Conservation (phyloP, 2,888 invertebrate species). For the Bugulina stolonifera region DNA sequence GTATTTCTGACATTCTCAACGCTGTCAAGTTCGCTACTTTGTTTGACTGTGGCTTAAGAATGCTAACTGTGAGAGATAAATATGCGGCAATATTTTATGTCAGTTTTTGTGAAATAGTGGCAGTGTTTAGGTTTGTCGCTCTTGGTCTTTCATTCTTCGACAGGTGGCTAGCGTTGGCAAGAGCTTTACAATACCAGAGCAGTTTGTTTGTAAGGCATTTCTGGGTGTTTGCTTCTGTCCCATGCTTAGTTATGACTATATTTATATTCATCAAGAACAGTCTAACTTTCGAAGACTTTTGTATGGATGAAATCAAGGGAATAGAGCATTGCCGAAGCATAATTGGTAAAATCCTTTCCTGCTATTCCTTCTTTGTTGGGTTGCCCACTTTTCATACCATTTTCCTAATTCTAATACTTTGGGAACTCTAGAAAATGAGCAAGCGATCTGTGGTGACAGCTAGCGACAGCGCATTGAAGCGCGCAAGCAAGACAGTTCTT, state of each 20-base stretch:
- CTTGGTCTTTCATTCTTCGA: neutral
- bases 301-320: constrained; percentile 8
- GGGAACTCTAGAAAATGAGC: constrained; percentile 8
- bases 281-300: neutral
- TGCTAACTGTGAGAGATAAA: too few relatives aligned
- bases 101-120: too few relatives aligned
- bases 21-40: too few relatives aligned
- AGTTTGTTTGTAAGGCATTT: neutral
- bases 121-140: neutral
- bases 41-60: too few relatives aligned
- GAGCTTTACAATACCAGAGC: neutral
- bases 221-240: neutral
- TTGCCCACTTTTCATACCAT: neutral
- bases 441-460: neutral
- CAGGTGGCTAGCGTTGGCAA: neutral
- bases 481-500: neutral
- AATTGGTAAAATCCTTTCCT: neutral
- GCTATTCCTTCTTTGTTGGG: neutral
- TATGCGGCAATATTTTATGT: too few relatives aligned
- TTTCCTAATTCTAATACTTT: neutral
- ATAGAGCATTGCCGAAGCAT: neutral
- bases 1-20: too few relatives aligned
- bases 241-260: neutral
- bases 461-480: neutral
- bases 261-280: neutral